Percentiles rank a stretch among this genome's conserved stretches.
Evolutionary conservation across 2,888 invertebrate species (phyloP).

Genomic region (Pinctada fucata): DNA sequence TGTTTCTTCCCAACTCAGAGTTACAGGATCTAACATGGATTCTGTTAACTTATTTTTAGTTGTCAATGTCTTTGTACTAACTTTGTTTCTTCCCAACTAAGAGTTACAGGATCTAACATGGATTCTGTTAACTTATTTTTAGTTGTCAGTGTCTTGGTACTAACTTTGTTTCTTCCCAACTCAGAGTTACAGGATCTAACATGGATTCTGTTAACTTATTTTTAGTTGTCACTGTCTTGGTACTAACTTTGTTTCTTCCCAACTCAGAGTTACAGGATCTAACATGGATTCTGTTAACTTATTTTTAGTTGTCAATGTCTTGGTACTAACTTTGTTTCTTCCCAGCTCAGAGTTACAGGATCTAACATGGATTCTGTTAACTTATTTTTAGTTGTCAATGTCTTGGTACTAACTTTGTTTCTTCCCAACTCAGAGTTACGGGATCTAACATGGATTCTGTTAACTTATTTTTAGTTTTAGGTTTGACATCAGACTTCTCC

Average conservation of each 20-base stretch:
- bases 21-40: slow-evolving; percentile 1
- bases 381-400: not conserved
- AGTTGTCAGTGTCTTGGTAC: not conserved
- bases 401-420: not conserved
- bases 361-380: not conserved
- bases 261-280: not conserved
- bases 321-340: not conserved
- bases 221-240: not conserved
- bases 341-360: not conserved
- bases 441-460: slow-evolving; percentile 1
- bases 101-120: not conserved
- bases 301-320: not conserved
- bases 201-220: not conserved
- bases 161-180: not conserved
- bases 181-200: not conserved
- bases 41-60: not conserved
- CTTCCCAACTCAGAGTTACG: not conserved
- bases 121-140: not conserved
- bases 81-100: not conserved
- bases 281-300: not conserved
- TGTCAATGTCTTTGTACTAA: not conserved
- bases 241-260: not conserved
- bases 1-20: not conserved
- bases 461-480: slow-evolving; percentile 51
- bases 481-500: not conserved